Percentiles rank a stretch among this genome's conserved stretches.
These are phyloP conservation scores for Mus minutoides DNA, from an alignment of 2,797 vertebrate species.

Conservation along the genomic window DNA sequence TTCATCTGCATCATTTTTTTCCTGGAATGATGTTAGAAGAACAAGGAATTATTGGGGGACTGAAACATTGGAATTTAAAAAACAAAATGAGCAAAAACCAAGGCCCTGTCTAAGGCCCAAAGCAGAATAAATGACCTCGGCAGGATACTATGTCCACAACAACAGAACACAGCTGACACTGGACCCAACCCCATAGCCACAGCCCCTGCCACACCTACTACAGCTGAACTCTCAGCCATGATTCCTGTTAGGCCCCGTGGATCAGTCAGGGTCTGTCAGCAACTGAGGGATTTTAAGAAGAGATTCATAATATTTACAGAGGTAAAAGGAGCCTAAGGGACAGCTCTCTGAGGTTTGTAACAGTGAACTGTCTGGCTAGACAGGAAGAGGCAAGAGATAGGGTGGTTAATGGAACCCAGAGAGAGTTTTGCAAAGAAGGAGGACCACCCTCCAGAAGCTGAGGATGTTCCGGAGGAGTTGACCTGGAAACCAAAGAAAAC, in stretches of 20 bases:
- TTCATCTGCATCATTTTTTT: background rate
- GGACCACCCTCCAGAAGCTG: background rate
- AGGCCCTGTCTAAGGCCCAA: constrained; percentile 17
- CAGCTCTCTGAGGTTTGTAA: background rate
- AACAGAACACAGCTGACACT: background rate
- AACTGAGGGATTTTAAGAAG: background rate
- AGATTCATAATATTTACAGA: constrained; percentile 13
- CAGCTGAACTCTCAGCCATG: background rate
- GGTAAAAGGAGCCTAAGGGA: background rate
- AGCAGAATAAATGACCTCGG: background rate
- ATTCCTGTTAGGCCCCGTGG: background rate
- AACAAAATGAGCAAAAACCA: background rate
- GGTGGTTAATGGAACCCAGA: background rate
- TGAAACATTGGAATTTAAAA: background rate
- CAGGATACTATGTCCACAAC: background rate
- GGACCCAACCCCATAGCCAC: background rate
- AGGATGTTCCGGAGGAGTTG: background rate
- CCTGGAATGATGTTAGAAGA: background rate
- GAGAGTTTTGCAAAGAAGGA: background rate
- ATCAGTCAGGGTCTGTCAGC: background rate
- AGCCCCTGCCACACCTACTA: background rate
- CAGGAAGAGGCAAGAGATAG: background rate
- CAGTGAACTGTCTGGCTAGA: background rate
- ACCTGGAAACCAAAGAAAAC: background rate
- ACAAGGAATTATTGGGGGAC: constrained; percentile 33